These are phyloP conservation scores for Gymnothorax javanicus DNA, from an alignment of 2,797 vertebrate genomes.

Conservation along the genomic window DNA sequence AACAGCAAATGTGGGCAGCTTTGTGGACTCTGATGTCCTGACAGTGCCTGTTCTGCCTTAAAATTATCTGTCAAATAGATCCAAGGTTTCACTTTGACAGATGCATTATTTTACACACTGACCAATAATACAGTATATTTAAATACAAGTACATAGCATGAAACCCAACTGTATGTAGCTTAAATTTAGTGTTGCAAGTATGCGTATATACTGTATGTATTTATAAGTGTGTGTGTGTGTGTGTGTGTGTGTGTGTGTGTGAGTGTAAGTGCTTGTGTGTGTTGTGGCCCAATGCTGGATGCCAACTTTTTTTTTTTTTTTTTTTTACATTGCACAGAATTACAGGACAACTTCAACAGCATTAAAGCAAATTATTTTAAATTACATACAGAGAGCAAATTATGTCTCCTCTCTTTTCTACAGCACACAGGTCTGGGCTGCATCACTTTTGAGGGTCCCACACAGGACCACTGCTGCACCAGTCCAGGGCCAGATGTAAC, in stretches of 20 bases:
- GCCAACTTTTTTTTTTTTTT: background rate
- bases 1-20: too few relatives aligned
- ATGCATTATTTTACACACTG: background rate
- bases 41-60: background rate
- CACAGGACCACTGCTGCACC: slow-evolving; percentile 12
- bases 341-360: background rate
- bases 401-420: background rate
- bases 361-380: too few relatives aligned
- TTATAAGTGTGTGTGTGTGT: background rate
- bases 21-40: background rate
- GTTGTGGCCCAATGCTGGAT: background rate
- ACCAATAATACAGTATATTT: background rate
- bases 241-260: background rate
- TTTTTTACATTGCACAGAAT: background rate
- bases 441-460: background rate
- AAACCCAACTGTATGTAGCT: background rate
- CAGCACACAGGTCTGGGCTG: background rate
- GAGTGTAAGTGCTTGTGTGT: background rate
- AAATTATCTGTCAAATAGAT: background rate
- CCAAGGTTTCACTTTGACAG: background rate
- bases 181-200: background rate
- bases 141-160: background rate
- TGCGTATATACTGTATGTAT: background rate
- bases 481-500: background rate
- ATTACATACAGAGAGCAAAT: too few relatives aligned